Conservation (phyloP, 1,140 invertebrate species). For the Drosophila ohnishii region DNA sequence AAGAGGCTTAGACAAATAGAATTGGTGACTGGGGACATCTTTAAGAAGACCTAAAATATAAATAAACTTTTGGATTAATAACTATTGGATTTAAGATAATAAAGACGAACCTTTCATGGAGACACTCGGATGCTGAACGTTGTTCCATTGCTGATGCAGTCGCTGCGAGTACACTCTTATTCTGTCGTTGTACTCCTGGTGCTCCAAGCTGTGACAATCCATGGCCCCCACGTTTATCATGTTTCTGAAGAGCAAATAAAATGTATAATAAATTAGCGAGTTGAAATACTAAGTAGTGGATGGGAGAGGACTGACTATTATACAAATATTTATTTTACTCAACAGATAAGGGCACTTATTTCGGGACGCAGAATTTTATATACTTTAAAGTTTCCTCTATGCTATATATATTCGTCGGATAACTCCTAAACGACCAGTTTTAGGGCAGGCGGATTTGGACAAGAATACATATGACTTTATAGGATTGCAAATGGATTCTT, state of each 20-base stretch:
- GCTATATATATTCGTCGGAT: too few species aligned
- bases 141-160: conserved; percentile 84
- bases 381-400: not conserved
- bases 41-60: conserved; percentile 76
- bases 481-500: too few species aligned
- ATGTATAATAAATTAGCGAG: not conserved
- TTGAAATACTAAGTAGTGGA: too few species aligned
- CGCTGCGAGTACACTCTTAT: conserved; percentile 88
- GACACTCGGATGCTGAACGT: conserved; percentile 66
- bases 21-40: conserved; percentile 76
- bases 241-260: conserved; percentile 85
- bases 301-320: not conserved
- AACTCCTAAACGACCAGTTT: too few species aligned
- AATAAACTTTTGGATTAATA: too few species aligned
- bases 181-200: conserved; percentile 91
- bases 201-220: conserved; percentile 89
- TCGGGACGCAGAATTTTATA: not conserved
- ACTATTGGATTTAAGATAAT: conserved; percentile 19
- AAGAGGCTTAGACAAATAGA: conserved; percentile 62
- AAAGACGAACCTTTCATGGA: conserved; percentile 50
- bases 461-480: too few species aligned
- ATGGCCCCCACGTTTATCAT: conserved; percentile 92
- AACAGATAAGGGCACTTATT: too few species aligned
- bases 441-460: too few species aligned
- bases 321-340: too few species aligned